phyloP scores from a whole-genome alignment of 2,113 vertebrate genomes.

The Protomyctophum bolini region DNA sequence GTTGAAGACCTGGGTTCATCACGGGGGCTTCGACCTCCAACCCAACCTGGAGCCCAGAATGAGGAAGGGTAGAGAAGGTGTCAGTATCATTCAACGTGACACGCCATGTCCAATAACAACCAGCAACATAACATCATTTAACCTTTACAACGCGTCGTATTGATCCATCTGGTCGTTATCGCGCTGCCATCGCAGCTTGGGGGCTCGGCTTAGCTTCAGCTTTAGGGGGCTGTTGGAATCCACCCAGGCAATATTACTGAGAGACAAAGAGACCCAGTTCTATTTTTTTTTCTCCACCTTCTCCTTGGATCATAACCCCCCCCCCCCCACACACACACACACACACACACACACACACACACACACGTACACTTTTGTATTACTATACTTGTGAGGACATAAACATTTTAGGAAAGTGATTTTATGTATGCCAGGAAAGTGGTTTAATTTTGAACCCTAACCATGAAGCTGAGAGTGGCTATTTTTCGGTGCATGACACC shows the following conservation, averaged over 20 bases:
- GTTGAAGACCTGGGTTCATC: conserved; percentile 52
- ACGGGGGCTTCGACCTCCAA: conserved; percentile 37
- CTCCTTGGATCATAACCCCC: conserved; percentile 67
- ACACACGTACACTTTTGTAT: too few relatives aligned
- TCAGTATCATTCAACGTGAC: conserved; percentile 76
- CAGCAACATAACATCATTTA: conserved; percentile 83
- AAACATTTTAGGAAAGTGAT: too few relatives aligned
- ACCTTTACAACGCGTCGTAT: conserved; percentile 84
- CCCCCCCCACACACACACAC: conserved; percentile 29
- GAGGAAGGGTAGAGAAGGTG: conserved; percentile 53
- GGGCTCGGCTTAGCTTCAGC: conserved; percentile 66
- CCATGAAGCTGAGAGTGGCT: too few relatives aligned
- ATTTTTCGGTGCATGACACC: too few relatives aligned
- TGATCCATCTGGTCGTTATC: conserved; percentile 81
- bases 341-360: too few relatives aligned
- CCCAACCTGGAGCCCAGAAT: conserved; percentile 41
- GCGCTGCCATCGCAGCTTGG: conserved; percentile 69
- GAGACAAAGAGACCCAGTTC: conserved; percentile 70
- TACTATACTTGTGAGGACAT: too few relatives aligned
- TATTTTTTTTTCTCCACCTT: conserved; percentile 58
- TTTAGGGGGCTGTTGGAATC: conserved; percentile 67
- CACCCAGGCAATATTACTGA: conserved; percentile 52
- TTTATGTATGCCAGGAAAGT: too few relatives aligned
- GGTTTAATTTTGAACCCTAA: too few relatives aligned
- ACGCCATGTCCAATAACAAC: conserved; percentile 73